Evolutionary conservation across 2,113 vertebrate genomes (phyloP), one percentile per base, ranked within the genome.

Genomic region (Stigmatopora argus): DNA sequence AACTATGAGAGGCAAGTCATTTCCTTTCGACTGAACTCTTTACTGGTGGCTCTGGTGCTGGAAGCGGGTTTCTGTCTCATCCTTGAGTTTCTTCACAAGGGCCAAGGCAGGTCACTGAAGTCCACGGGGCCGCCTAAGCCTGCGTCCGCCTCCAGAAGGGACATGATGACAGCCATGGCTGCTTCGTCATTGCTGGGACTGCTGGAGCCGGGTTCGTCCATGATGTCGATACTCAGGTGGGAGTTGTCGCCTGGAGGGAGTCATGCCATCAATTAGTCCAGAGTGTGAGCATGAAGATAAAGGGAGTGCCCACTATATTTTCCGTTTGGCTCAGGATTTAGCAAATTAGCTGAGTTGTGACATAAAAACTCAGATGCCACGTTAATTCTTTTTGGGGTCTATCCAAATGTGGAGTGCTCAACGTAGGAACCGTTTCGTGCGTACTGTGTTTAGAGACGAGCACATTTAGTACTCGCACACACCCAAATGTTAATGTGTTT

Each of bases 131-230:
- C 97, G 0, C 97, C 97, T 0, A 99, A 92, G 66, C 97, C 96
- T 2, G 97, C 96, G 38, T 99, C 97, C 0, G 97, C 97, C 92
- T 99, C 97, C 86, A 99, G 88, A 74, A 99, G 92, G 78, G 96
- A 99, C 97, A 99, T 99, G 71, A 99, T 99, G 61, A 99, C 97
- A 0, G 97, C 96, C 97, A 99, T 99, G 5, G 97, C 97, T 0
- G 97, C 97, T 84, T 99, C 97, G 0, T 99, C 97, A 0, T 97
- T 98, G 83, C 95, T 98, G 44, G 96, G 96, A 79, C 97, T 99
- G 85, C 97, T 99, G 18, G 96, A 98, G 62, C 96, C 95, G 13
- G 96, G 95, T 12, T 98, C 95, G 70, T 98, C 96, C 73, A 98
- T 94, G 92, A 98, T 96, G 73, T 98, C 95, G 5, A 98, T 95